A percentile compares a stretch with the other conserved stretches of the same genome.
Conservation (phyloP, 2,888 invertebrate species). For the Conomelus anceps region DNA sequence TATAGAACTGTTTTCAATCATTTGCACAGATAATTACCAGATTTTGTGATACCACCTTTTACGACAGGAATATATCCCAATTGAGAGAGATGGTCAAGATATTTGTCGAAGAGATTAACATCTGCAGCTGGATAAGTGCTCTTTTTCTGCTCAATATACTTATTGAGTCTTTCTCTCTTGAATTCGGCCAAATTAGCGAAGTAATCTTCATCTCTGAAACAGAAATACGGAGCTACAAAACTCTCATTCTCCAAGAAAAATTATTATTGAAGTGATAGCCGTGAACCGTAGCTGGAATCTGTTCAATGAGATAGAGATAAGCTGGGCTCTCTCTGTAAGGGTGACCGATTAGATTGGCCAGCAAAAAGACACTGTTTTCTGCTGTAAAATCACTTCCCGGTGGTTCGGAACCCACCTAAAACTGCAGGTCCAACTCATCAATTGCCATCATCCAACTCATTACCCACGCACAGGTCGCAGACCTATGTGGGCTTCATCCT, state of each 20-base stretch:
- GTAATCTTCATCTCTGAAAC: slow-evolving; percentile 24
- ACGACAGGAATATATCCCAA: neutral
- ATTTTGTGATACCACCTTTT: neutral
- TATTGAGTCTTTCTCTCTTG: slow-evolving; percentile 24
- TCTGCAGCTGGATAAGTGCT: slow-evolving; percentile 30
- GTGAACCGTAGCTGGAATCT: too few relatives aligned
- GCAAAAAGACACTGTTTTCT: too few relatives aligned
- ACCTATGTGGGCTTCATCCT: too few relatives aligned
- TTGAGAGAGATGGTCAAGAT: slow-evolving; percentile 26
- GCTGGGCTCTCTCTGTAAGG: too few relatives aligned
- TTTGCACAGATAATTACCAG: too few relatives aligned
- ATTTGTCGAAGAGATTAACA: slow-evolving; percentile 25
- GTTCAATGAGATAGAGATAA: too few relatives aligned
- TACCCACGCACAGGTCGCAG: too few relatives aligned
- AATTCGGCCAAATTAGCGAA: slow-evolving; percentile 26
- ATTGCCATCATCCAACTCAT: too few relatives aligned
- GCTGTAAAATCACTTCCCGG: too few relatives aligned
- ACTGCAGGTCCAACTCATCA: too few relatives aligned
- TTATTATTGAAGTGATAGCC: neutral
- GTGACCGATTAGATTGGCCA: too few relatives aligned
- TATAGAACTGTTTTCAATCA: neutral
- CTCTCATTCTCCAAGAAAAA: neutral
- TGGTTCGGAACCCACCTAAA: too few relatives aligned
- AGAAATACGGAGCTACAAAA: neutral
- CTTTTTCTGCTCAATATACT: slow-evolving; percentile 17